A percentile compares a stretch with the other conserved stretches of the same genome.
These are phyloP conservation scores for Phymastichus coffea DNA, from an alignment of 1,140 invertebrate genomes.

Conservation along the genomic window DNA sequence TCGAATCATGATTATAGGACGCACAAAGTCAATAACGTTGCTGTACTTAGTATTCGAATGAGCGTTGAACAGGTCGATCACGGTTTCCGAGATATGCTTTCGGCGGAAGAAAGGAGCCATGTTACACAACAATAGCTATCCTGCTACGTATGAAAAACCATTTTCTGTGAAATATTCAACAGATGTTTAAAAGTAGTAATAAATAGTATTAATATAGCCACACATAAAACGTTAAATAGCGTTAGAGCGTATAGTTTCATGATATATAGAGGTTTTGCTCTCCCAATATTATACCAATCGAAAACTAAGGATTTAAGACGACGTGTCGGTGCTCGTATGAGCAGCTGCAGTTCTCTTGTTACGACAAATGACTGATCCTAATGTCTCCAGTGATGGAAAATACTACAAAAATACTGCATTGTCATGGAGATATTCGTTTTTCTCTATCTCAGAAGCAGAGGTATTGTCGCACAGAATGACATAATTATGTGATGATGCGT, in stretches of 20 bases:
- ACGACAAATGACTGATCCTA: too few relatives aligned
- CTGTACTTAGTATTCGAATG: conserved; percentile 43
- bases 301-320: too few relatives aligned
- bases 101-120: conserved; percentile 24
- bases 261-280: too few relatives aligned
- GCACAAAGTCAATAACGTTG: conserved; percentile 57
- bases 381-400: too few relatives aligned
- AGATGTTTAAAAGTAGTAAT: conserved; percentile 19
- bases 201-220: background rate
- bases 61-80: conserved; percentile 28
- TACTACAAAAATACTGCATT: too few relatives aligned
- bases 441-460: too few relatives aligned
- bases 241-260: background rate
- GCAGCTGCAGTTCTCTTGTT: too few relatives aligned
- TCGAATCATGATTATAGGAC: conserved; percentile 58
- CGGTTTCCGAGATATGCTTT: conserved; percentile 16
- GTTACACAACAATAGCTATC: conserved; percentile 32
- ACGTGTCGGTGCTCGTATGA: too few relatives aligned
- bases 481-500: too few relatives aligned
- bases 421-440: too few relatives aligned
- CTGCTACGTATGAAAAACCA: conserved; percentile 29
- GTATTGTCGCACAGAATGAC: too few relatives aligned
- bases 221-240: background rate
- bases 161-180: conserved; percentile 24
- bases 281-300: too few relatives aligned